Percentiles rank a stretch among this genome's conserved stretches.
Evolutionary conservation across 2,113 vertebrate genomes (phyloP).

Genomic region (Cichladusa arquata): DNA sequence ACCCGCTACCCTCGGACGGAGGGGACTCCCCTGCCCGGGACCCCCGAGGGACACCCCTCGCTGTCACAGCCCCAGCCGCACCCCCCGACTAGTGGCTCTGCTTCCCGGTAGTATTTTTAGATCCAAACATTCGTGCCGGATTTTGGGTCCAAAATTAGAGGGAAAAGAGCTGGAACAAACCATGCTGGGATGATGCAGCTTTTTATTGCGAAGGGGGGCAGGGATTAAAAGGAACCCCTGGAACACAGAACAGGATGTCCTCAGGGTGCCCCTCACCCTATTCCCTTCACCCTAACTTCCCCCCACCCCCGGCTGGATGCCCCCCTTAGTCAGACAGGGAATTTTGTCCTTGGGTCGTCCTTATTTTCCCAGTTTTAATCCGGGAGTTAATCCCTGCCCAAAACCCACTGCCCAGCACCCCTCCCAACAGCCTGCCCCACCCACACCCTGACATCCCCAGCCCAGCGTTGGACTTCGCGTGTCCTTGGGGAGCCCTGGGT

Average conservation of each 20-base stretch:
- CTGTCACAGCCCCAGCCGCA: neutral
- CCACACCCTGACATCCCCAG: neutral
- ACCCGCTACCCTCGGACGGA: neutral
- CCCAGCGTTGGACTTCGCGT: fast-evolving
- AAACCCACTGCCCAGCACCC: neutral
- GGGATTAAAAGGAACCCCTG: neutral
- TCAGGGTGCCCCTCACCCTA: neutral
- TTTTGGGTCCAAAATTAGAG: constrained; percentile 28
- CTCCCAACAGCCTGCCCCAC: neutral
- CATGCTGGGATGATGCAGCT: neutral
- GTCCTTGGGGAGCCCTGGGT: neutral
- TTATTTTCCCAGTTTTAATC: neutral
- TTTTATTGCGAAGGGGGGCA: neutral
- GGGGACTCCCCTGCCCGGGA: neutral
- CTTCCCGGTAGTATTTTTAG: neutral
- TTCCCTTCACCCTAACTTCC: neutral
- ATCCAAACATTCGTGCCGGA: neutral
- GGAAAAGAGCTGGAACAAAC: neutral
- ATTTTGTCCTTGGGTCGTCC: neutral
- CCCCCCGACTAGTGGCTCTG: neutral
- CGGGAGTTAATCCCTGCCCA: neutral
- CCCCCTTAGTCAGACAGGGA: neutral
- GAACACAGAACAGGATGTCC: neutral
- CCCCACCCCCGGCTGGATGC: neutral
- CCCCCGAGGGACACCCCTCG: neutral